phyloP scores from a whole-genome alignment of 2,113 vertebrate genomes.

The Nothocercus nigrocapillus region DNA sequence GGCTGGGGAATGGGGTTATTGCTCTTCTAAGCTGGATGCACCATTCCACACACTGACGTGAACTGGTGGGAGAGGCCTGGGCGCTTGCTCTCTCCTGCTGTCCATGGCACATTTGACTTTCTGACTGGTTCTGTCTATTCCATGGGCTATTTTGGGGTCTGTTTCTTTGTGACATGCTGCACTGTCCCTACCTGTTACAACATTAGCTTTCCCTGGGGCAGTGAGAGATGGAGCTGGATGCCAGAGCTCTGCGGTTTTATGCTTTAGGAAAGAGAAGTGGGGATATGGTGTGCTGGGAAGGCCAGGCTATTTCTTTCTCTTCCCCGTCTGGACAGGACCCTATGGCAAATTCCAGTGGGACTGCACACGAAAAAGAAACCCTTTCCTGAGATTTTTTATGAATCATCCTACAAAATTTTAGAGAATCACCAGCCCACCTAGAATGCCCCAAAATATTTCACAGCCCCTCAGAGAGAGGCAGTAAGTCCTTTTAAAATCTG shows the following conservation, averaged over 20 bases:
- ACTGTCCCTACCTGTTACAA: neutral
- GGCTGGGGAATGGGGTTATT: constrained; percentile 79
- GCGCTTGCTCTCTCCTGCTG: neutral
- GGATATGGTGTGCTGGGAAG: neutral
- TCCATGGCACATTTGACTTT: neutral
- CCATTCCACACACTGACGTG: constrained; percentile 40
- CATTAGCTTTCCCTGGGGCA: neutral
- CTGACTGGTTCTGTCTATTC: constrained; percentile 1
- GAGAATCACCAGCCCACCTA: neutral
- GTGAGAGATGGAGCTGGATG: neutral
- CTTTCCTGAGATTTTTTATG: neutral
- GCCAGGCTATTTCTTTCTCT: neutral
- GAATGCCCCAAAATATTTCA: neutral
- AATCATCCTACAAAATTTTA: neutral
- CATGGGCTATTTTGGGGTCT: neutral
- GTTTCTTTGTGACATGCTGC: neutral
- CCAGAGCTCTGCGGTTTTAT: neutral
- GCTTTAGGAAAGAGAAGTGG: neutral
- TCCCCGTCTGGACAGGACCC: neutral
- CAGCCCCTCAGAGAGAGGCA: neutral
- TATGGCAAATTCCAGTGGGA: neutral
- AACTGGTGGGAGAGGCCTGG: neutral
- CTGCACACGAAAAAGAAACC: neutral
- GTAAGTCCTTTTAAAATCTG: neutral
- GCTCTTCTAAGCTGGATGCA: constrained; percentile 75